phyloP scores from a whole-genome alignment of 1,140 invertebrate species.

The Uloborus diversus region DNA sequence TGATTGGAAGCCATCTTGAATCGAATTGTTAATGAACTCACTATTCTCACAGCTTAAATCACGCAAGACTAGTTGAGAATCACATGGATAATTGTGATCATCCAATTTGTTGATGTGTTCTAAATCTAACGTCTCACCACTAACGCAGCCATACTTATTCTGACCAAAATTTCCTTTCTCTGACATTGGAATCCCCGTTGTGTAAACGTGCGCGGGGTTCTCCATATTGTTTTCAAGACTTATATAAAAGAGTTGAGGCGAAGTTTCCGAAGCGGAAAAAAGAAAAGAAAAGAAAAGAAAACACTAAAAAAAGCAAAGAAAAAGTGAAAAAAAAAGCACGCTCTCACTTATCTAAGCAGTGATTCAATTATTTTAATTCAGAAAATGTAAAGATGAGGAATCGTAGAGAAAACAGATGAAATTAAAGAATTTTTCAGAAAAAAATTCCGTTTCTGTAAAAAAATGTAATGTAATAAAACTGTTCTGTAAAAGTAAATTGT shows the following conservation, averaged over 20 bases:
- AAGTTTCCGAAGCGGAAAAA: no score
- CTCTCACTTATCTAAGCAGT: no score
- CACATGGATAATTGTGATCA: slow-evolving; percentile 61
- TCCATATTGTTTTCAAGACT: slow-evolving; percentile 60
- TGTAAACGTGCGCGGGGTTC: slow-evolving; percentile 63
- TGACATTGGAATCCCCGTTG: slow-evolving; percentile 66
- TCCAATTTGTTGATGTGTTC: not conserved
- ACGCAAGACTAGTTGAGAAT: slow-evolving; percentile 56
- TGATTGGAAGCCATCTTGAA: slow-evolving; percentile 57
- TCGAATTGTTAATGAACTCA: slow-evolving; percentile 32
- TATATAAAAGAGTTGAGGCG: not conserved
- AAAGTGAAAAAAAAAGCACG: no score
- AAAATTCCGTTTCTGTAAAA: no score
- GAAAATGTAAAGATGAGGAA: no score
- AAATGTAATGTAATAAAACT: no score
- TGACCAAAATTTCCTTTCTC: slow-evolving; percentile 63
- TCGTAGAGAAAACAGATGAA: no score
- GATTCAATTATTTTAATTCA: no score
- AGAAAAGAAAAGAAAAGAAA: no score
- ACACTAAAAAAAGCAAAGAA: no score
- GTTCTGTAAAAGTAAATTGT: no score
- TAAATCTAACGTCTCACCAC: slow-evolving; percentile 41
- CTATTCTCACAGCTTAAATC: slow-evolving; percentile 28
- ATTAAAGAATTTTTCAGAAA: no score
- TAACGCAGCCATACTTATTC: slow-evolving; percentile 66